A percentile compares a stretch with the other conserved stretches of the same genome.
Conservation (phyloP, 2,113 vertebrate species). For the Rana temporaria region DNA sequence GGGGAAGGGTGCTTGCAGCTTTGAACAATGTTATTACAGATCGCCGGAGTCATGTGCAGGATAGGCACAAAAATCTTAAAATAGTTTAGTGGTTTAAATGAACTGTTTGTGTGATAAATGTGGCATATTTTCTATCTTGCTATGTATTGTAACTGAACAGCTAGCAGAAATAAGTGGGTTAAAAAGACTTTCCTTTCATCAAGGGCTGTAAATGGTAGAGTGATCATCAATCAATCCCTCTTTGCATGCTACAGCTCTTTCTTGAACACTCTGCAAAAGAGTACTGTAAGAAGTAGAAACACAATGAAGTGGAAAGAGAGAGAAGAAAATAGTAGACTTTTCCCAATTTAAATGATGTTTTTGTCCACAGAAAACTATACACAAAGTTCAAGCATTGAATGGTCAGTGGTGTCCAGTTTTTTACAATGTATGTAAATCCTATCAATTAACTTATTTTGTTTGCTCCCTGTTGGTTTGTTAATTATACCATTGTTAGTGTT, state of each 20-base stretch:
- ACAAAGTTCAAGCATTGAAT: neutral
- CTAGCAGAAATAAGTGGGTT: constrained; percentile 36
- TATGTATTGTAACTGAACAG: neutral
- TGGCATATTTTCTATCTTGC: constrained; percentile 8
- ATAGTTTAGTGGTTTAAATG: constrained; percentile 32
- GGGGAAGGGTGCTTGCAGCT: constrained; percentile 4
- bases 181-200: constrained; percentile 23
- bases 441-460: too few relatives aligned
- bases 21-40: constrained; percentile 9
- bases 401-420: too few relatives aligned
- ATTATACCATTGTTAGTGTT: too few relatives aligned
- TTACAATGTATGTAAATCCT: too few relatives aligned
- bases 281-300: neutral
- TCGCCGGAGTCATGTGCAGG: constrained; percentile 11
- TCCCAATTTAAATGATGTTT: neutral
- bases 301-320: constrained; percentile 9
- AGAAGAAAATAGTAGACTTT: neutral
- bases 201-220: constrained; percentile 10
- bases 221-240: constrained; percentile 41
- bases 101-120: constrained; percentile 40
- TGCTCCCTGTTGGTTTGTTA: too few relatives aligned
- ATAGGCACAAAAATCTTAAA: constrained; percentile 24
- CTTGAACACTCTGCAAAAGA: constrained; percentile 10
- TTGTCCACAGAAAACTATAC: neutral
- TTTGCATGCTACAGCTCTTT: constrained; percentile 27